phyloP scores from a whole-genome alignment of 2,797 vertebrate genomes.

The Heliangelus exortis region DNA sequence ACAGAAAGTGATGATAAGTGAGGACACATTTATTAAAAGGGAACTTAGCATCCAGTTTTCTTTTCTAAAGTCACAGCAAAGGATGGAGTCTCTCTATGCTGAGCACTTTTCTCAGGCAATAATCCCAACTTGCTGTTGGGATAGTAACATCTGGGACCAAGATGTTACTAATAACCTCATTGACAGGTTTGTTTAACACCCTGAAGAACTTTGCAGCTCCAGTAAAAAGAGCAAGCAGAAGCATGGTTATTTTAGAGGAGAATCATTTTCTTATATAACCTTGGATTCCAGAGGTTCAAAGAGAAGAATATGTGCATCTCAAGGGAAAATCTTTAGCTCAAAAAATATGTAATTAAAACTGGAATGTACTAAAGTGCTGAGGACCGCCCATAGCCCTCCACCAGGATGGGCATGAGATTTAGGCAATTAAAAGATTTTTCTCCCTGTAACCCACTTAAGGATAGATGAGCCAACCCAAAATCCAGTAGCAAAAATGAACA shows the following conservation, averaged over 20 bases:
- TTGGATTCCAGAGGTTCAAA: background rate
- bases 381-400: background rate
- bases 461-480: background rate
- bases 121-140: background rate
- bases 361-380: background rate
- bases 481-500: background rate
- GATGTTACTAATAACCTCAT: background rate
- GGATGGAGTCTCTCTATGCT: background rate
- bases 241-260: background rate
- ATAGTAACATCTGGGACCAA: background rate
- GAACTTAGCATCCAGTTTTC: slow-evolving; percentile 36
- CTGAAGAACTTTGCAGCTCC: background rate
- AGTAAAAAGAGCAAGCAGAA: background rate
- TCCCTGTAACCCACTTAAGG: background rate
- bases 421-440: background rate
- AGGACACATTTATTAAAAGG: slow-evolving; percentile 26
- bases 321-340: background rate
- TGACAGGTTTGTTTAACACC: slow-evolving; percentile 9
- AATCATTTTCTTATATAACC: background rate
- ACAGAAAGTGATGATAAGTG: slow-evolving; percentile 59
- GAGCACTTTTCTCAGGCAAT: background rate
- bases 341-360: background rate
- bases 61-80: background rate
- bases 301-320: background rate
- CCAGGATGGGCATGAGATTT: background rate